Conservation (phyloP, 2,113 vertebrate genomes). For the Platysteira castanea region DNA sequence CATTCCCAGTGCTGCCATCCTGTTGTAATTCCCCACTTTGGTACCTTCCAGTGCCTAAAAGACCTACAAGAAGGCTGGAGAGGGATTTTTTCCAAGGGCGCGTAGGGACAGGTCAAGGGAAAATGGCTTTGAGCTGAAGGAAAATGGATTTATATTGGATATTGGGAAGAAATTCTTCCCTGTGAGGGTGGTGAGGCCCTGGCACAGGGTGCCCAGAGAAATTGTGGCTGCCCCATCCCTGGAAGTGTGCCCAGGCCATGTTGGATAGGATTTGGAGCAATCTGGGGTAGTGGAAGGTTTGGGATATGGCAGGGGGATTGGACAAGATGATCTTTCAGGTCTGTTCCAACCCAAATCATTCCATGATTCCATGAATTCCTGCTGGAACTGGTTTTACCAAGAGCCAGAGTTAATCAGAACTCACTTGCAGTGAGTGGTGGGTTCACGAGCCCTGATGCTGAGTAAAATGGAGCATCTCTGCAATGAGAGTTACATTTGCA, state of each 20-base stretch:
- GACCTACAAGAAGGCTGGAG: background rate
- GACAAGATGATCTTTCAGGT: background rate
- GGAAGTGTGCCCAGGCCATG: background rate
- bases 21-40: background rate
- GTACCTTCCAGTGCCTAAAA: background rate
- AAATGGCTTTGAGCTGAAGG: background rate
- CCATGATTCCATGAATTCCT: background rate
- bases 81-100: background rate
- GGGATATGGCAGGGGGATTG: background rate
- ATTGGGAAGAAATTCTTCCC: background rate
- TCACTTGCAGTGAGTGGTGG: background rate
- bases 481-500: background rate
- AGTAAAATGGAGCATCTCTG: background rate
- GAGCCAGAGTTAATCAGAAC: background rate
- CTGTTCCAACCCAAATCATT: background rate
- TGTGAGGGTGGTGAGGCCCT: background rate
- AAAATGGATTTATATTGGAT: background rate
- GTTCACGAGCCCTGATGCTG: background rate
- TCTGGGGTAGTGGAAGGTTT: background rate
- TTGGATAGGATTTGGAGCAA: fast-evolving
- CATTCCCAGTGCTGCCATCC: fast-evolving
- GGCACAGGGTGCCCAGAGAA: background rate
- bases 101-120: background rate
- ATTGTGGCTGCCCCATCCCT: background rate
- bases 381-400: background rate